phyloP scores from a whole-genome alignment of 2,888 invertebrate genomes.

The Rosalia funebris region DNA sequence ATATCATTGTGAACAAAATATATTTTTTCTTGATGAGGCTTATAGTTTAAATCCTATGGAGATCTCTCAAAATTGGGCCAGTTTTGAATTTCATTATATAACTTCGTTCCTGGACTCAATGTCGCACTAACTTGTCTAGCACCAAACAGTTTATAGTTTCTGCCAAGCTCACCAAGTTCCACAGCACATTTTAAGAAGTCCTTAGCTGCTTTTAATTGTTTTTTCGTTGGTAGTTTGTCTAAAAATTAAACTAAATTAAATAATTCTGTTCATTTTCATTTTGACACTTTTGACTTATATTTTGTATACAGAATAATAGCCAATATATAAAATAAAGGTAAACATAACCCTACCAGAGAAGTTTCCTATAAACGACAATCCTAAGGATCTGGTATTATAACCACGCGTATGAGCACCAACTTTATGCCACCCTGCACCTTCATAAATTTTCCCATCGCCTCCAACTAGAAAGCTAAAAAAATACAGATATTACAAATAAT shows the following conservation, averaged over 20 bases:
- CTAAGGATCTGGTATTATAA: conserved; percentile 68
- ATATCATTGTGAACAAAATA: too few relatives aligned
- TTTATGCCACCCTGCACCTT: conserved; percentile 69
- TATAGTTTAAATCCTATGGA: conserved; percentile 35
- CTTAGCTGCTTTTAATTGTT: conserved; percentile 64
- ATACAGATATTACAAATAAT: too few relatives aligned
- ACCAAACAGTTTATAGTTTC: conserved; percentile 66
- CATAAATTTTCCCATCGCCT: conserved; percentile 70
- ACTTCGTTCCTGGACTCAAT: conserved; percentile 67
- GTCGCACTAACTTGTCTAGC: conserved; percentile 68
- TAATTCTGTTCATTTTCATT: background rate
- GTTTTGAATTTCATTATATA: conserved; percentile 66
- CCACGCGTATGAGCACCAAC: conserved; percentile 69
- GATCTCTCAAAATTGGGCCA: conserved; percentile 64
- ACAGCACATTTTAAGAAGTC: conserved; percentile 67
- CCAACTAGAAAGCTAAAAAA: conserved; percentile 69
- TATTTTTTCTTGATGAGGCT: too few relatives aligned
- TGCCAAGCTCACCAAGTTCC: conserved; percentile 61
- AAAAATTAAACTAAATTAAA: conserved; percentile 35
- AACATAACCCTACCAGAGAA: conserved; percentile 62
- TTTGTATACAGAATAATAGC: too few relatives aligned
- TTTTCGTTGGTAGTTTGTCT: conserved; percentile 63
- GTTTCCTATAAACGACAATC: conserved; percentile 70
- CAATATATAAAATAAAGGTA: too few relatives aligned
- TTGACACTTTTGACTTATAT: background rate